Evolutionary conservation across 2,888 invertebrate species (phyloP).

Genomic region (Dinocampus coccinellae): DNA sequence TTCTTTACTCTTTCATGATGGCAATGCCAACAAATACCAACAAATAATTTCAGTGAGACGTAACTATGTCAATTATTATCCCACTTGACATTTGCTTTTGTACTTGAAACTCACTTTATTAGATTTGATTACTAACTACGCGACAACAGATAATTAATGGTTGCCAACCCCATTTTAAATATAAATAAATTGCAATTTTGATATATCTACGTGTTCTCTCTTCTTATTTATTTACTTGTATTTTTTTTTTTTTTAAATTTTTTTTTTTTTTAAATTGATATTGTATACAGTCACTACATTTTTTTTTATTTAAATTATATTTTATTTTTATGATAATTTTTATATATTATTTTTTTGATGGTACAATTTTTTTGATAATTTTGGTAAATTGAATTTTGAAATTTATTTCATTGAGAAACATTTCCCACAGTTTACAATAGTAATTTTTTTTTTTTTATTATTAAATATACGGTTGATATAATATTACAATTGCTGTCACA

Average conservation of each 20-base stretch:
- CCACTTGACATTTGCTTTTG: constrained; percentile 3
- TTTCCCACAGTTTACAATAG: constrained; percentile 19
- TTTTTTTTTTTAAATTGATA: not conserved
- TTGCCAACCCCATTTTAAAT: not conserved
- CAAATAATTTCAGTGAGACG: not conserved
- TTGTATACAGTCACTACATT: too few species aligned
- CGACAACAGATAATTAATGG: constrained; percentile 5
- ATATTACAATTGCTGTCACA: constrained; percentile 49
- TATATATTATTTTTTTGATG: not conserved
- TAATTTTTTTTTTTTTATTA: not conserved
- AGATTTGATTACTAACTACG: not conserved
- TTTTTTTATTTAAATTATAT: not conserved
- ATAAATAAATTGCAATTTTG: not conserved
- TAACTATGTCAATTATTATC: constrained; percentile 23
- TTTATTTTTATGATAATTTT: not conserved
- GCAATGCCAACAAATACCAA: not conserved
- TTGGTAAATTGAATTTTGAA: not conserved
- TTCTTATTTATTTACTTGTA: not conserved
- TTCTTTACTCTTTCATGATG: not conserved
- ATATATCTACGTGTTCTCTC: not conserved
- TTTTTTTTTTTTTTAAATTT: not conserved
- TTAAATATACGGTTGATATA: constrained; percentile 22
- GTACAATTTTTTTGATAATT: not conserved
- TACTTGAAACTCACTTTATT: constrained; percentile 1
- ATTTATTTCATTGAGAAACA: not conserved